Conservation (phyloP, 2,888 invertebrate genomes). For the Dasypogon diadema region DNA sequence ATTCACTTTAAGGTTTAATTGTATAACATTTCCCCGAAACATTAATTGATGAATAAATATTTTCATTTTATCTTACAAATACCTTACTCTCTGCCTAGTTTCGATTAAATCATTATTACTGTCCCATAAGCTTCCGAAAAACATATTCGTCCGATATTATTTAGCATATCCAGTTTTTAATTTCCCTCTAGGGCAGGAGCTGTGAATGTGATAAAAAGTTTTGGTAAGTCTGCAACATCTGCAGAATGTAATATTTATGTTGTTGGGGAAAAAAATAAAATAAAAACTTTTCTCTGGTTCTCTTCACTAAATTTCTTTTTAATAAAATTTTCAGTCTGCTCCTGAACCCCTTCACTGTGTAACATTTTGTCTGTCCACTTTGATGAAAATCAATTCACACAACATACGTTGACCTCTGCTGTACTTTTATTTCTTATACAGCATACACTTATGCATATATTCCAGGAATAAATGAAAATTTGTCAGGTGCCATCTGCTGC, state of each 20-base stretch:
- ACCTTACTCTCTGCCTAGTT: no score
- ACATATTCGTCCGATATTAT: not conserved
- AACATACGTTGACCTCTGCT: slow-evolving; percentile 43
- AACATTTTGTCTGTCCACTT: slow-evolving; percentile 49
- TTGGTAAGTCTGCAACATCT: slow-evolving; percentile 39
- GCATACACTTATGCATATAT: no score
- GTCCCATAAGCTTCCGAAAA: no score
- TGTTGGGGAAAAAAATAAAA: slow-evolving; percentile 21
- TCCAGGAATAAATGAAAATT: slow-evolving; percentile 35
- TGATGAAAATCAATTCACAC: slow-evolving; percentile 50
- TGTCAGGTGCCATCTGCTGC: slow-evolving; percentile 52
- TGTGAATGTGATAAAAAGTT: slow-evolving; percentile 48
- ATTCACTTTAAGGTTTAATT: no score
- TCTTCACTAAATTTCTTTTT: slow-evolving; percentile 52
- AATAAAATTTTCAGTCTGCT: slow-evolving; percentile 47
- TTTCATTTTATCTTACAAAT: no score
- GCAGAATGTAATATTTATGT: slow-evolving; percentile 40
- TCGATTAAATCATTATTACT: no score
- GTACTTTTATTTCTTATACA: slow-evolving; percentile 1
- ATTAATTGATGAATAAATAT: no score
- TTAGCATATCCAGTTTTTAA: slow-evolving; percentile 19
- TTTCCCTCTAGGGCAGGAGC: not conserved
- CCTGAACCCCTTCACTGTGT: slow-evolving; percentile 38
- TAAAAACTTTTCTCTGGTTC: slow-evolving; percentile 28
- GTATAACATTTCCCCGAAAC: no score